phyloP scores from a whole-genome alignment of 2,888 invertebrate genomes.

The Acrocera orbiculus region DNA sequence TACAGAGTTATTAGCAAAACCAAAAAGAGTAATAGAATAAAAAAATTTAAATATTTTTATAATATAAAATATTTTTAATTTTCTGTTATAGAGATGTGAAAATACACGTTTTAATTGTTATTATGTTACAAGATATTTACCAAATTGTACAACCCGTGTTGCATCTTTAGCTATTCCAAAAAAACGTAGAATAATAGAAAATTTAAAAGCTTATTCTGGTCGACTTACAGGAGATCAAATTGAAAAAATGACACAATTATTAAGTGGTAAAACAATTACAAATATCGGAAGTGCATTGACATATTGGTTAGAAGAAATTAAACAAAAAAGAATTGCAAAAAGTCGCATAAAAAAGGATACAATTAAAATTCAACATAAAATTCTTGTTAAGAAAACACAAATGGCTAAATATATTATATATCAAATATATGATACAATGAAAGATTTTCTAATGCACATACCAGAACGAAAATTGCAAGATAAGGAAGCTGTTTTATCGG shows the following conservation, averaged over 20 bases:
- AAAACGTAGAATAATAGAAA: constrained; percentile 17
- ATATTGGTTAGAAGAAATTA: constrained; percentile 22
- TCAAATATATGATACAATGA: constrained; percentile 25
- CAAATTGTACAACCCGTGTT: constrained; percentile 24
- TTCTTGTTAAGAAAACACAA: constrained; percentile 17
- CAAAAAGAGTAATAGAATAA: constrained; percentile 14
- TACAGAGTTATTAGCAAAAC: constrained; percentile 22
- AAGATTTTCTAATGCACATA: constrained; percentile 23
- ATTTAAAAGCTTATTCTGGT: constrained; percentile 16
- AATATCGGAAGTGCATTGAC: constrained; percentile 21
- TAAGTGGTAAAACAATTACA: constrained; percentile 16
- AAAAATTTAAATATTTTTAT: no score
- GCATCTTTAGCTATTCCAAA: constrained; percentile 22
- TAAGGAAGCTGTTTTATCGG: constrained; percentile 15
- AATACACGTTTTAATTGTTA: constrained; percentile 13
- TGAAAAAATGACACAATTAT: constrained; percentile 16
- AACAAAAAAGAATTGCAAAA: constrained; percentile 17
- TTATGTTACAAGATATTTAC: constrained; percentile 18
- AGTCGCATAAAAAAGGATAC: constrained; percentile 1
- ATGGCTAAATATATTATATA: constrained; percentile 22
- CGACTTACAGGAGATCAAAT: constrained; percentile 17
- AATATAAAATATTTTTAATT: no score
- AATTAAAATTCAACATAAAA: constrained; percentile 8
- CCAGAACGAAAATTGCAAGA: constrained; percentile 14
- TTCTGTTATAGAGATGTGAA: no score